These are phyloP conservation scores for Eucriotettix oculatus DNA, from an alignment of 2,888 invertebrate genomes.

Conservation along the genomic window DNA sequence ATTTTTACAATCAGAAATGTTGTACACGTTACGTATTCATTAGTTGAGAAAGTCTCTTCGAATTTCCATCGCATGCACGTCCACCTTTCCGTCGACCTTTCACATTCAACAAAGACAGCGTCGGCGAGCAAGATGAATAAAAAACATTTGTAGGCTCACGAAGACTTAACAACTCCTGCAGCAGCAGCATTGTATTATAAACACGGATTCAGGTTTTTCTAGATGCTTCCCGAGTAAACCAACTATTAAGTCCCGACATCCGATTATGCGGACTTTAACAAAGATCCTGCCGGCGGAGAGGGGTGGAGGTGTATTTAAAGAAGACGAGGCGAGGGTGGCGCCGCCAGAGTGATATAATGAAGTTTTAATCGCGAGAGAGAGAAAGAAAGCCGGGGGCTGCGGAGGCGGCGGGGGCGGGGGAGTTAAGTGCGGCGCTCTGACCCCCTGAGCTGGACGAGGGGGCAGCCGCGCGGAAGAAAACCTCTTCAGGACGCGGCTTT, in stretches of 20 bases:
- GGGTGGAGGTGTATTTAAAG: neutral
- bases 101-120: no score
- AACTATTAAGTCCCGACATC: neutral
- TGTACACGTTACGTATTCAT: no score
- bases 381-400: conserved; percentile 1
- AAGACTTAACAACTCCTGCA: neutral
- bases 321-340: neutral
- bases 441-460: no score
- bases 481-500: no score
- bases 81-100: no score
- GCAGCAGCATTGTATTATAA: neutral
- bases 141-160: neutral
- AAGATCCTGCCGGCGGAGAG: neutral
- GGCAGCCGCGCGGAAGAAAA: no score
- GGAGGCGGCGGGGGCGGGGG: neutral
- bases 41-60: no score
- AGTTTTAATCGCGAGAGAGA: conserved; percentile 27
- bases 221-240: neutral
- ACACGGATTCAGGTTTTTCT: neutral
- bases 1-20: no score
- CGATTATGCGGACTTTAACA: neutral
- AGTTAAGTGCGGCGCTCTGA: no score
- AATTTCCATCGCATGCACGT: no score
- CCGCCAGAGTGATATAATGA: conserved; percentile 24
- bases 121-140: no score